Conservation (phyloP, 2,113 vertebrate species). For the Cyprinodon variegatus region DNA sequence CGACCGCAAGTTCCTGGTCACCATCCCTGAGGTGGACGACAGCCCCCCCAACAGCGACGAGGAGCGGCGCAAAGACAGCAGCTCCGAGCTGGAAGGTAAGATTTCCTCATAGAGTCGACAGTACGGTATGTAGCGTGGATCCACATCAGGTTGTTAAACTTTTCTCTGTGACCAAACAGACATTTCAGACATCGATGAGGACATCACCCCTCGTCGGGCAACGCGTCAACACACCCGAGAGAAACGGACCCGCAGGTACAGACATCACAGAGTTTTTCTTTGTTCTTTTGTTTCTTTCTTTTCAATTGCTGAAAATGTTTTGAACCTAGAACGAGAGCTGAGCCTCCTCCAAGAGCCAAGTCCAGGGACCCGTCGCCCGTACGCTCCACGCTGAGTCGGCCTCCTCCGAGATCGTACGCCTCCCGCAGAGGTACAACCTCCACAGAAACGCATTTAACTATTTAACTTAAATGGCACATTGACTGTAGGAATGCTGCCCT, state of each 20-base stretch:
- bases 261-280: neutral
- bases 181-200: slow-evolving; percentile 88
- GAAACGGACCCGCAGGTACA: slow-evolving; percentile 76
- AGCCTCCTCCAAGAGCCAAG: slow-evolving; percentile 63
- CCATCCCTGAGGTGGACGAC: slow-evolving; percentile 84
- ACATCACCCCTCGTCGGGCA: slow-evolving; percentile 55
- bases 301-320: neutral
- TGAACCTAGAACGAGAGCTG: slow-evolving; percentile 63
- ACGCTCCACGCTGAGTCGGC: slow-evolving; percentile 69
- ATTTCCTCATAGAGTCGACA: neutral
- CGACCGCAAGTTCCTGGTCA: slow-evolving; percentile 88
- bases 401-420: slow-evolving; percentile 46
- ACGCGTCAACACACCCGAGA: slow-evolving; percentile 68
- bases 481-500: too few relatives aligned
- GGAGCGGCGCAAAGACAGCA: slow-evolving; percentile 73
- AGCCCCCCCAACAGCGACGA: slow-evolving; percentile 83
- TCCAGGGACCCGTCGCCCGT: slow-evolving; percentile 73
- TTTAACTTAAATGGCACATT: too few relatives aligned
- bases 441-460: neutral
- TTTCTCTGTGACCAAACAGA: slow-evolving; percentile 73
- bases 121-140: too few relatives aligned
- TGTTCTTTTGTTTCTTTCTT: neutral
- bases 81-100: slow-evolving; percentile 90
- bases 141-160: too few relatives aligned
- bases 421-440: slow-evolving; percentile 72